Conservation (phyloP, 53 echinoderm and acorn worm genomes). For the Paracentrotus lividus region DNA sequence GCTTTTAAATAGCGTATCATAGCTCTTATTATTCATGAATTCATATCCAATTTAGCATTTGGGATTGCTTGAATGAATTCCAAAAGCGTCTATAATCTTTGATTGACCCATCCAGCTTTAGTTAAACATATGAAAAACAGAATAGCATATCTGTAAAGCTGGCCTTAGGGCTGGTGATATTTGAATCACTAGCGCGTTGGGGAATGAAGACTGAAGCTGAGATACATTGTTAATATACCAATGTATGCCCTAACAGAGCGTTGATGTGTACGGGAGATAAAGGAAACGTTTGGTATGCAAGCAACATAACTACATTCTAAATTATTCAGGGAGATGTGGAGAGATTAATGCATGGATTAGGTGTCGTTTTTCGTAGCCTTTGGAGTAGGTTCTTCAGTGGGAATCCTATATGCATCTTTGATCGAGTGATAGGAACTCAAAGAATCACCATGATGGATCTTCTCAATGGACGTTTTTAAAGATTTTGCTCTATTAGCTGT, state of each 20-base stretch:
- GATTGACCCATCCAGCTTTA: background rate
- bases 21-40: background rate
- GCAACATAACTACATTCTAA: background rate
- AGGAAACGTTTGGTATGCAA: background rate
- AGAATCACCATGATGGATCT: background rate
- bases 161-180: background rate
- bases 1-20: background rate
- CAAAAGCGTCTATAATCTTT: background rate
- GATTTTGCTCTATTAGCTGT: too few species aligned
- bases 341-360: slow-evolving; percentile 17
- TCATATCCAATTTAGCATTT: background rate
- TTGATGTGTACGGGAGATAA: background rate
- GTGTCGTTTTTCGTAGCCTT: background rate
- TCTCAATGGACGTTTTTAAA: background rate
- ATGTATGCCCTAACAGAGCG: background rate
- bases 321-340: slow-evolving; percentile 19
- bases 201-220: background rate
- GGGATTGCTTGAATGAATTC: slow-evolving; percentile 1
- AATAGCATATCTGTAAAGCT: background rate
- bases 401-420: background rate
- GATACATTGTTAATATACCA: slow-evolving; percentile 2
- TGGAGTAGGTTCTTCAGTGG: background rate
- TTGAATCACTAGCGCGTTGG: background rate
- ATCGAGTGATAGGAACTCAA: background rate
- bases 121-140: background rate